phyloP scores from a whole-genome alignment of 2,113 vertebrate genomes.

The Tonatia bakeri region DNA sequence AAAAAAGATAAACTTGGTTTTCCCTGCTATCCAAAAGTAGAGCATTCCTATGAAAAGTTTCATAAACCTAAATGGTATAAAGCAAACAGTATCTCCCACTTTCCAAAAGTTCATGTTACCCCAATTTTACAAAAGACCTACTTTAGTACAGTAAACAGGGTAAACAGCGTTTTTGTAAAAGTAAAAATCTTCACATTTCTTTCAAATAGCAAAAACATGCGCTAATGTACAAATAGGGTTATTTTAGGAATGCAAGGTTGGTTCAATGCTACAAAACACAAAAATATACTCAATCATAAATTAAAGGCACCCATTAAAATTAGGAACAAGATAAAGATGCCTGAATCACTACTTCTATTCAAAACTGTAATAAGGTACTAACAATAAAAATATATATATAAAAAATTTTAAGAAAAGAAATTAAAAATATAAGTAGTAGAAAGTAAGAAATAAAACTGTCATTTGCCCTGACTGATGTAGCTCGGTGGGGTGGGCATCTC shows the following conservation, averaged over 20 bases:
- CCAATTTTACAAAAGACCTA: neutral
- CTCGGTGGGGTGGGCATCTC: no score
- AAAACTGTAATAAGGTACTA: neutral
- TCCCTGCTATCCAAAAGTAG: neutral
- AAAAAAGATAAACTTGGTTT: neutral
- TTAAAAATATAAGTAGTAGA: neutral
- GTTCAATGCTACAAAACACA: neutral
- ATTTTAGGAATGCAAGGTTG: neutral
- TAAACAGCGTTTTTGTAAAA: neutral
- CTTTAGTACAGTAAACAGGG: neutral
- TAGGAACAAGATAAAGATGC: neutral
- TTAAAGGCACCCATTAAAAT: neutral
- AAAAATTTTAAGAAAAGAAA: neutral
- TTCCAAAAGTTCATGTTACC: neutral
- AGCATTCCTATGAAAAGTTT: neutral
- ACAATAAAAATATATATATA: neutral
- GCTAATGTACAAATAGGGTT: neutral
- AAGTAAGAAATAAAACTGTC: neutral
- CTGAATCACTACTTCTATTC: neutral
- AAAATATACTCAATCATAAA: neutral
- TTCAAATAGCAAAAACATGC: neutral
- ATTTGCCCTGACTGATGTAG: no score
- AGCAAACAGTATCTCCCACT: neutral
- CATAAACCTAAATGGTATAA: neutral
- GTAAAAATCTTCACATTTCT: neutral